Evolutionary conservation across 2,888 invertebrate genomes (phyloP), one percentile per base, ranked within the genome.

Genomic region (Ectobius pallidus): DNA sequence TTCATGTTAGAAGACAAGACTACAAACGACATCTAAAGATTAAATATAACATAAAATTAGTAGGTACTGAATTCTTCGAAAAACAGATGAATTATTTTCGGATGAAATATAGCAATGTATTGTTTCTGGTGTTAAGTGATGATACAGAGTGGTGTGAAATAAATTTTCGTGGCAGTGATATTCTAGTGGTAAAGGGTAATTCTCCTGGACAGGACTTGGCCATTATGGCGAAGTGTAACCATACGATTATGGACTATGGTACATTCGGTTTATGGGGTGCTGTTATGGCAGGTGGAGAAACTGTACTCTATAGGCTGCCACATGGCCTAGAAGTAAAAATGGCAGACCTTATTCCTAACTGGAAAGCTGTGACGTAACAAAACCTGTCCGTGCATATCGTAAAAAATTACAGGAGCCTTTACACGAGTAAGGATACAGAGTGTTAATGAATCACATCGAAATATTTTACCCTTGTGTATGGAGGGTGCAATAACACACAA

Each of bases 1-100:
- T 88, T 49, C 88, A 88, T 76, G 85, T 87, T 6, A 80, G 87
- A 68, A 81, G 87, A 71, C 87, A 87, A 1, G 88, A 88, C 79
- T 88, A 87, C 78, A 81, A 85, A 44, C 83, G 83, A 71, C 87
- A 86, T 78, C 80, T 88, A 20, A 85, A 85, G 83, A 81, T 84
- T 72, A 86, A 86, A 77, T 80, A 85, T 70, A 82, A 83, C 49
- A 81, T 81, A 3, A 78, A 80, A 55, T 81, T 84, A 16, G 84
- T 83, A 6, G 80, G 80, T 70, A 74, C 79, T 3, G 77, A 76
- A 27, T 86, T 83, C 77, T 85, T 83, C 78, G 76, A 78, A 34
- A 76, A 78, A 18, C 85, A 85, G 2, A 85, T 85, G 84, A 77
- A 77, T 44, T 81, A 83, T 74, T 85, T 82, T 77, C 81, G 83